Percentiles rank a stretch among this genome's conserved stretches.
phyloP scores from a whole-genome alignment of 2,797 vertebrate species.

The Glyptemys insculpta region DNA sequence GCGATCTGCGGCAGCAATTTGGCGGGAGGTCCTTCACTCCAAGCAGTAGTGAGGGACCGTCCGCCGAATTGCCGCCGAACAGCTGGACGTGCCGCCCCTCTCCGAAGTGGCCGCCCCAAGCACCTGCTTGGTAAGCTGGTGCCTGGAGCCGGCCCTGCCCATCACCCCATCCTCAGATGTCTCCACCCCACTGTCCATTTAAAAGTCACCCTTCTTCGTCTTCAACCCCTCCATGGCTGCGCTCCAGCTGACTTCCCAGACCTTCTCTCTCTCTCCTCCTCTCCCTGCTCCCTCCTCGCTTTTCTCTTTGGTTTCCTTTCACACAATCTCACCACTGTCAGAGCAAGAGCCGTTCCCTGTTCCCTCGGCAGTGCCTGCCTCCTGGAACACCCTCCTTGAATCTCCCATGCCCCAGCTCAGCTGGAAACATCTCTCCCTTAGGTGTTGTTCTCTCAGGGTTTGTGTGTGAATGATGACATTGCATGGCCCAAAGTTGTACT shows the following conservation, averaged over 20 bases:
- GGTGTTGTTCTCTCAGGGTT: no score
- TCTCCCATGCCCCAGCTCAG: not conserved
- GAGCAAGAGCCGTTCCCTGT: not conserved
- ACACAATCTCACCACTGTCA: not conserved
- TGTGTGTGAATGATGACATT: not conserved
- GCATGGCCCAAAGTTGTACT: not conserved
- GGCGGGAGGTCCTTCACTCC: no score
- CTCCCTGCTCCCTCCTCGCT: not conserved
- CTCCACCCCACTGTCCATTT: not conserved
- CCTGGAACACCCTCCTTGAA: not conserved
- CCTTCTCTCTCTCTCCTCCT: not conserved
- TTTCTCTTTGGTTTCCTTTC: not conserved
- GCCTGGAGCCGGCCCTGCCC: no score
- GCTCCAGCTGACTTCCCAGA: not conserved
- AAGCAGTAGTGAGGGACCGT: no score
- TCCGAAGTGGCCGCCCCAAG: no score
- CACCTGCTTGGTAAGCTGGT: no score
- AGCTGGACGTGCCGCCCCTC: no score
- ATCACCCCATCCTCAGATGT: not conserved
- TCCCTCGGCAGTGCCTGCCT: not conserved
- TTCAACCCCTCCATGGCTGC: not conserved
- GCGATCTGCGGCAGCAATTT: no score
- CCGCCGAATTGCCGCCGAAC: no score
- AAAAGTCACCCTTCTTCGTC: not conserved
- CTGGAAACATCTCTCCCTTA: not conserved